Evolutionary conservation across 2,888 invertebrate genomes (phyloP).

Genomic region (Augiades crinisus): DNA sequence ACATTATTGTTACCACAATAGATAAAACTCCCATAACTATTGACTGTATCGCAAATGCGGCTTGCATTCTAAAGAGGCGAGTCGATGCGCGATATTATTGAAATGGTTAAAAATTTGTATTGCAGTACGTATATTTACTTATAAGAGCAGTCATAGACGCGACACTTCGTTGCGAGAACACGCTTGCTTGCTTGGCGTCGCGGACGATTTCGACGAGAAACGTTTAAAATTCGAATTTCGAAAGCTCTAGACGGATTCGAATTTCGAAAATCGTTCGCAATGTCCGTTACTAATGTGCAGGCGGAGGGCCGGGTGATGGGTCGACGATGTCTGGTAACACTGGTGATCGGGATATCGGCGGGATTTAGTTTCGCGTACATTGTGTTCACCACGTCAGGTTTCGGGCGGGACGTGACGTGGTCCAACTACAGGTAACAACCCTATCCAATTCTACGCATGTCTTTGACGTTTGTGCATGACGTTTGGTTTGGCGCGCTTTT

Average conservation of each 20-base stretch:
- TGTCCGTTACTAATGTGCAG: slow-evolving; percentile 47
- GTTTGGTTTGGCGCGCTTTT: slow-evolving; percentile 26
- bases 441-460: slow-evolving; percentile 41
- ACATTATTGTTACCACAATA: slow-evolving; percentile 32
- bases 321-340: slow-evolving; percentile 85
- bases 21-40: slow-evolving; percentile 37
- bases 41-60: not conserved
- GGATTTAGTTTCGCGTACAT: slow-evolving; percentile 90
- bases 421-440: slow-evolving; percentile 72
- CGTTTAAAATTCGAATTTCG: slow-evolving; percentile 20
- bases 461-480: slow-evolving; percentile 31
- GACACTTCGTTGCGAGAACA: slow-evolving; percentile 38
- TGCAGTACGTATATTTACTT: not conserved
- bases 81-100: slow-evolving; percentile 5
- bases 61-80: not conserved
- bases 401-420: slow-evolving; percentile 67
- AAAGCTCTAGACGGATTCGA: too few relatives aligned
- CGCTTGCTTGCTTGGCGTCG: slow-evolving; percentile 31
- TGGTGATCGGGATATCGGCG: slow-evolving; percentile 86
- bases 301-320: slow-evolving; percentile 81
- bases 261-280: slow-evolving; percentile 6
- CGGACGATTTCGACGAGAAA: slow-evolving; percentile 20
- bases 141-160: slow-evolving; percentile 15
- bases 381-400: slow-evolving; percentile 82
- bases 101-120: slow-evolving; percentile 8